These are phyloP conservation scores for Xyrauchen texanus DNA, from an alignment of 2,113 vertebrate genomes.

Conservation along the genomic window DNA sequence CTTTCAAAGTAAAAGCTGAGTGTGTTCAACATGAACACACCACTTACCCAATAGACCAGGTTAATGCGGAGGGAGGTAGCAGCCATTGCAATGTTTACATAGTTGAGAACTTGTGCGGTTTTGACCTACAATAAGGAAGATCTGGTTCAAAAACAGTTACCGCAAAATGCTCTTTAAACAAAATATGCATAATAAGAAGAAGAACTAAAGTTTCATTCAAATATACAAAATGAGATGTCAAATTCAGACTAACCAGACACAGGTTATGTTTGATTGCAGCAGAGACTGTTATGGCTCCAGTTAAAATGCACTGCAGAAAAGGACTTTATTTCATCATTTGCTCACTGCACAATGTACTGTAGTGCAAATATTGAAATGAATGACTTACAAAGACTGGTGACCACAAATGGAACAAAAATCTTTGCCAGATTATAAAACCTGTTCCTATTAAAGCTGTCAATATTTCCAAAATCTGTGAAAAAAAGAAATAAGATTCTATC, in stretches of 20 bases:
- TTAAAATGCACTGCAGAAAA: slow-evolving; percentile 10
- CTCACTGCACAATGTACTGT: neutral
- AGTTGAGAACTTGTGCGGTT: neutral
- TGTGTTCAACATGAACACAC: neutral
- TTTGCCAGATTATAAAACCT: neutral
- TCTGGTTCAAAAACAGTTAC: neutral
- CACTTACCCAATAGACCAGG: too few species aligned
- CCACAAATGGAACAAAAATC: neutral
- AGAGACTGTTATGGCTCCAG: neutral
- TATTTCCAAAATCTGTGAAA: slow-evolving; percentile 12
- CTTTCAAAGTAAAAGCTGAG: neutral
- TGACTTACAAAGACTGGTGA: slow-evolving; percentile 3
- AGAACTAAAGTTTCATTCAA: neutral
- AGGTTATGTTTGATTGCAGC: neutral
- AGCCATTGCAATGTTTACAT: neutral
- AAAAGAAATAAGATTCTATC: neutral
- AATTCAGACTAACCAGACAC: neutral
- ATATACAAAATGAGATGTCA: neutral
- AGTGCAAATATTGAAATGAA: neutral
- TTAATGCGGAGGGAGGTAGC: neutral
- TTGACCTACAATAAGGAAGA: neutral
- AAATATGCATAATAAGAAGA: too few species aligned
- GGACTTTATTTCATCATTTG: neutral
- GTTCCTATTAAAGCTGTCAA: neutral
- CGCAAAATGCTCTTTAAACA: neutral